These are phyloP conservation scores for Pseudorhombus dupliciocellatus DNA, from an alignment of 2,113 vertebrate species.

Conservation along the genomic window DNA sequence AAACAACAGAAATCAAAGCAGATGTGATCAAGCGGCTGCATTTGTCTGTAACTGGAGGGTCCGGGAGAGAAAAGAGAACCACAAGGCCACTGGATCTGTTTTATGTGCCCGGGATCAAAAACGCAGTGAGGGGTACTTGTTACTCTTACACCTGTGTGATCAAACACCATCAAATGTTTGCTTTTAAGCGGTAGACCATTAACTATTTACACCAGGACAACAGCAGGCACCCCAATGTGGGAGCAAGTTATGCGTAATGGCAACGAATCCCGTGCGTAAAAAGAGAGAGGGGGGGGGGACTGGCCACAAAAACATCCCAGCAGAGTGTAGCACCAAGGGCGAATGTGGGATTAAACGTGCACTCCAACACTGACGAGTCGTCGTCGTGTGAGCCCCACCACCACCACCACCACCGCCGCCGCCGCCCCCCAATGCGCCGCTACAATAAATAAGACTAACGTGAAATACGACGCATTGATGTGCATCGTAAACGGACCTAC, in stretches of 20 bases:
- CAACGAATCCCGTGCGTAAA: conserved; percentile 49
- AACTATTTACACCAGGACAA: conserved; percentile 37
- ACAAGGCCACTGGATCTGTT: conserved; percentile 36
- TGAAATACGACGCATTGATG: conserved; percentile 59
- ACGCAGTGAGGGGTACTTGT: conserved; percentile 51
- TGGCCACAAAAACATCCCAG: neutral
- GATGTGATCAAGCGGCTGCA: conserved; percentile 55
- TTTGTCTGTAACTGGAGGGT: conserved; percentile 35
- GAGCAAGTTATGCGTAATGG: conserved; percentile 44
- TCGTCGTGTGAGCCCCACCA: conserved; percentile 10
- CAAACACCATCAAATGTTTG: conserved; percentile 35
- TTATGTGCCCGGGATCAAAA: conserved; percentile 52
- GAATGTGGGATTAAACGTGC: conserved; percentile 48
- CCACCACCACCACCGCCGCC: no score
- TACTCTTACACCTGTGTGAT: conserved; percentile 68
- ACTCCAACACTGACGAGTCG: neutral
- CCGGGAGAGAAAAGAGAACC: neutral
- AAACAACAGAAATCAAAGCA: conserved; percentile 53
- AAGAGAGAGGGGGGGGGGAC: conserved; percentile 26
- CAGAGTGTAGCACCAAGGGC: conserved; percentile 42
- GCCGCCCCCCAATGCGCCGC: neutral
- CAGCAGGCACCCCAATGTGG: conserved; percentile 9
- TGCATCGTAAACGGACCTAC: conserved; percentile 62
- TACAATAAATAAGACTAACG: conserved; percentile 39
- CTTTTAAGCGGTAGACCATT: conserved; percentile 25